Base-by-base conservation (phyloP, 2,888 invertebrate species). In the Drosophila peninsularis region DNA sequence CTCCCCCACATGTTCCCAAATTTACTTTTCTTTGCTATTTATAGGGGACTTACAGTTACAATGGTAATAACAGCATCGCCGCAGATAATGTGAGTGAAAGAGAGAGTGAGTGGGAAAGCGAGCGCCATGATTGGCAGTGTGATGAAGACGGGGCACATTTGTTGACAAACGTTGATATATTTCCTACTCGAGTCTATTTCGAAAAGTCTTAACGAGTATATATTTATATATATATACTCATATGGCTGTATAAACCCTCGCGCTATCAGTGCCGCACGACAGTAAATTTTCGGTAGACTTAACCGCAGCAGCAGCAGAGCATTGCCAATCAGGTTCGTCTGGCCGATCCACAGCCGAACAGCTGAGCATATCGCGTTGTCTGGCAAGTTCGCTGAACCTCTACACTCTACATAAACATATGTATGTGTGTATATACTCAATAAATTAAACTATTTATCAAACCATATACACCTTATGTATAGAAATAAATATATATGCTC, bases 1-100 rank as follows among this genome's bases (percentile, higher is more conserved):
- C 64, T 52, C 52, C n/a, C 47, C 54, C 78, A 73, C 69, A 74
- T 74, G 58, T 49, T 73, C 50, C 62, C 50, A 69, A 77, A 69
- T 77, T 85, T 61, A 85, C 71, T 71, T 80, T 64, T 56, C 64
- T 61, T 69, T 71, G 71, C 80, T 83, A 83, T 83, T 83, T 75
- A 65, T 83, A 88, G 82, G 37, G 34, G 32, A 80, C 76, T 71
- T 69, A 73, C 80, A 50, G 63, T 66, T 64, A 50, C 47, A 72
- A 74, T 30, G 39, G 37, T 24, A 36, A 27, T 41, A 52, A 32
- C 61, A 76, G 54, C 67, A 62, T 66, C 54, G 55, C 34, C 57
- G 54, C 75, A 69, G 21, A 32, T 32, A 36, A 32, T 19, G 10
- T 5, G 6, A 47, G 17, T 14, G 21, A 32, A 32, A 54, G 58